Base-by-base conservation (phyloP, 2,888 invertebrate species). In the Augochlorella aurata region DNA sequence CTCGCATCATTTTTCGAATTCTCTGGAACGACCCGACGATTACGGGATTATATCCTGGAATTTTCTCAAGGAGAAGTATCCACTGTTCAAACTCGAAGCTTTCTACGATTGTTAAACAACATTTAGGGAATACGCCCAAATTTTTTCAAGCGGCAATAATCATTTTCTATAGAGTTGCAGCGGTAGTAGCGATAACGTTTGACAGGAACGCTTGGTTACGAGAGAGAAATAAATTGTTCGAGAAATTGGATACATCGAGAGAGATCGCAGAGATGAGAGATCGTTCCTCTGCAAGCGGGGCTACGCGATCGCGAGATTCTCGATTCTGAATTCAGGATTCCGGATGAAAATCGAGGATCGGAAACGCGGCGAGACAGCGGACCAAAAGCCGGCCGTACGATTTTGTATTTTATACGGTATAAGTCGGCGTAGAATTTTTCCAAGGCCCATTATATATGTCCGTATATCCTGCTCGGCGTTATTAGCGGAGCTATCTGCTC, bases 401-500 rank as follows among this genome's bases (percentile, higher is more conserved):
- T 81, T 81, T 74, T 49, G 74, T 66, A 74, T 81, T 73, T 61
- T 49, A 47, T 63, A 49, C 38, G 24, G 49, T 18, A 68, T 50
- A 71, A 71, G 71, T 58, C 44, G 67, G 10, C 66, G 66, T 29
- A 50, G 69, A 4, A 72, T 85, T 86, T 83, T 79, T 70, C 61
- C 74, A 54, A 66, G 65, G 49, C 18, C 76, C 74, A 79, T 86
- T 88, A 88, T 76, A 81, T 82, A 82, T 74, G 83, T 74, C 54
- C 77, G 79, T 76, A 78, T 72, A 80, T 77, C 67, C 74, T 16
- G 76, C 58, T 75, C 80, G 52, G 81, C 82, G 79, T 87, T 88
- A 88, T 88, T 88, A 88, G 88, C 82, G 77, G 29, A 79, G 85
- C 83, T 87, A 90, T 91, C 91, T 88, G 80, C 58, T 71, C 85